phyloP scores from a whole-genome alignment of 2,113 vertebrate species.

The Edolisoma coerulescens region DNA sequence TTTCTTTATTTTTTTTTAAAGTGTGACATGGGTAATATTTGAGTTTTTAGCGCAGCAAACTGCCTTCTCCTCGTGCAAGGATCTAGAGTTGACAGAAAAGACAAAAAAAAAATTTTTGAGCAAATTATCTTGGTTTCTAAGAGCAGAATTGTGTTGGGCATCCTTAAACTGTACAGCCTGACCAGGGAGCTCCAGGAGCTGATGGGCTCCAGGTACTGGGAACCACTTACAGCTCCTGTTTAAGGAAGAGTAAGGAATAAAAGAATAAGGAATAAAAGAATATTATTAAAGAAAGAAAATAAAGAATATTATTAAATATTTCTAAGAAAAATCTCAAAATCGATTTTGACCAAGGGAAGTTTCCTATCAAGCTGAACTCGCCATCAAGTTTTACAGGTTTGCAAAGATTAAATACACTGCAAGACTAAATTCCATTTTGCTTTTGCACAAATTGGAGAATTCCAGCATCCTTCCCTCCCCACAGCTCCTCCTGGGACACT shows the following conservation, averaged over 20 bases:
- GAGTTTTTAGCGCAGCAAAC: background rate
- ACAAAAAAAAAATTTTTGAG: background rate
- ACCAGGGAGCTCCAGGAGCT: background rate
- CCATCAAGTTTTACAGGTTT: background rate
- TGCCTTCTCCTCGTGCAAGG: background rate
- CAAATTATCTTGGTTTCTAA: background rate
- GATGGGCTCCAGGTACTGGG: background rate
- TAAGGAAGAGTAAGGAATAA: background rate
- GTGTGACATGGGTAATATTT: background rate
- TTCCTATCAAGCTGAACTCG: background rate
- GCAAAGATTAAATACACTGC: background rate
- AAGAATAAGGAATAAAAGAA: no score
- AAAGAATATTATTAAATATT: background rate
- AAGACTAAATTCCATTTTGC: background rate
- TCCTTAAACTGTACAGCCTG: background rate
- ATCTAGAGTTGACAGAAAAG: background rate
- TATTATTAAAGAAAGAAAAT: background rate
- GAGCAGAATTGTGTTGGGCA: background rate
- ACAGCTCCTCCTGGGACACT: accelerated
- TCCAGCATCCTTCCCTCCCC: background rate
- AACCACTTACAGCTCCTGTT: background rate
- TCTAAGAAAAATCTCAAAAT: background rate
- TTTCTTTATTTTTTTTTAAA: background rate
- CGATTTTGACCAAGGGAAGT: background rate
- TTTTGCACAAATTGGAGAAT: accelerated